A percentile compares a stretch with the other conserved stretches of the same genome.
phyloP scores from a whole-genome alignment of 2,888 invertebrate genomes.

The Lithophane semibrunnea region DNA sequence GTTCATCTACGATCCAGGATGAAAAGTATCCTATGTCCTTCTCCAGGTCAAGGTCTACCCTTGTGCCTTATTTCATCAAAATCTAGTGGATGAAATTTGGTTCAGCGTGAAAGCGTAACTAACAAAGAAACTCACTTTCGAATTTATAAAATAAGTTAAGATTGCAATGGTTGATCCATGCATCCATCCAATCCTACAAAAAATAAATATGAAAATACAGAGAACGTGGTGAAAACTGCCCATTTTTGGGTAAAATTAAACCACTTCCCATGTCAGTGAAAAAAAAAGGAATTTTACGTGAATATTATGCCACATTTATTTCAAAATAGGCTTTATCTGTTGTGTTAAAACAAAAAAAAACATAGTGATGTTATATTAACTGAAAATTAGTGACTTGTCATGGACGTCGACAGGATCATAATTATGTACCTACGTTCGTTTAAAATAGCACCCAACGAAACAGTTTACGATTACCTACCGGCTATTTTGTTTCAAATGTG shows the following conservation, averaged over 20 bases:
- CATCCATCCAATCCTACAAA: no score
- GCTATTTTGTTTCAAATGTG: not conserved
- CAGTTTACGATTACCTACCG: no score
- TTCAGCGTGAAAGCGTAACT: no score
- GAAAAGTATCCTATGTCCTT: no score
- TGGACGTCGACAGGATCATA: not conserved
- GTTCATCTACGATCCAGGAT: no score
- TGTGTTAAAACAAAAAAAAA: not conserved
- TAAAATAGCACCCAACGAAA: not conserved
- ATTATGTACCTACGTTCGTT: not conserved
- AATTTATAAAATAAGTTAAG: no score
- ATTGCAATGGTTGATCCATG: no score
- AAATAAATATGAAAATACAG: not conserved
- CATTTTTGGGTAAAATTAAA: not conserved
- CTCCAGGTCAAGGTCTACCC: no score
- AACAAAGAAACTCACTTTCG: no score
- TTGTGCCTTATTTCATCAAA: no score
- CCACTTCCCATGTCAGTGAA: not conserved
- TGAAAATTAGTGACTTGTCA: not conserved
- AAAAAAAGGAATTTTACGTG: not conserved
- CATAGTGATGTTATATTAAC: no score
- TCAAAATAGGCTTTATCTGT: not conserved
- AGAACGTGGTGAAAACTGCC: not conserved
- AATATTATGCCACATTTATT: not conserved
- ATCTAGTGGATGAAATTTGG: no score